Evolutionary conservation across 2,113 vertebrate species (phyloP), one percentile per base, ranked within the genome.

Genomic region (Noturus placidus): DNA sequence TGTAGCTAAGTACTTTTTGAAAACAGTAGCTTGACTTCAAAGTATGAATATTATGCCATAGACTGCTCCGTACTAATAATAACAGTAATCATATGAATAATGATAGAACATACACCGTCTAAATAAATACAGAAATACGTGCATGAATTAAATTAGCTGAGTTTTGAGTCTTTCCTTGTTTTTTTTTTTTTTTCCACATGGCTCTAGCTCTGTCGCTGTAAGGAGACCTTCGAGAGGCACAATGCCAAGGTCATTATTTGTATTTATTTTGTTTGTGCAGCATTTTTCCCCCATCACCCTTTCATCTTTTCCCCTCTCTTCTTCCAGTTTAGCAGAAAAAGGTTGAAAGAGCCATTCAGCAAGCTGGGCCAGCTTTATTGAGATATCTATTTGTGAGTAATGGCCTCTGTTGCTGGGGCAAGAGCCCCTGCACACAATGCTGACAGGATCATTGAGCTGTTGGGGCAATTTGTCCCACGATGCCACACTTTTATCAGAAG

Each of bases 371-470:
- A 8, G n/a, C 86, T 88, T 89, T 90, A 92, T 79, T 92, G 87
- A 93, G 88, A 88, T 50, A 87, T 88, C 85, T 77, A 63, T 92
- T 81, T 88, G 88, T 56, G 61, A 92, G 93, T 80, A 93, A 91
- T 80, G 90, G 33, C 87, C 87, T 91, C 89, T 79, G 91, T 84
- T 92, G 90, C 80, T 74, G 87, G 76, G 88, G 79, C 79, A 77
- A 87, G 83, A 88, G 85, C 76, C 82, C 85, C 74, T 59, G 82
- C 70, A 59, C 82, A 74, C 90, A 82, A 59, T 87, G 85, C 84
- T 88, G 90, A 91, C 88, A 91, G 90, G 82, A 91, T 88, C 88
- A 89, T 89, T 89, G 88, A 91, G 88, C 88, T 86, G 69, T 88
- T 82, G 88, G 88, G 88, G 87, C 88, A 89, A 88, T 89, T 88